These are phyloP conservation scores for Ctena decussata DNA, from an alignment of 2,888 invertebrate species.

Conservation along the genomic window DNA sequence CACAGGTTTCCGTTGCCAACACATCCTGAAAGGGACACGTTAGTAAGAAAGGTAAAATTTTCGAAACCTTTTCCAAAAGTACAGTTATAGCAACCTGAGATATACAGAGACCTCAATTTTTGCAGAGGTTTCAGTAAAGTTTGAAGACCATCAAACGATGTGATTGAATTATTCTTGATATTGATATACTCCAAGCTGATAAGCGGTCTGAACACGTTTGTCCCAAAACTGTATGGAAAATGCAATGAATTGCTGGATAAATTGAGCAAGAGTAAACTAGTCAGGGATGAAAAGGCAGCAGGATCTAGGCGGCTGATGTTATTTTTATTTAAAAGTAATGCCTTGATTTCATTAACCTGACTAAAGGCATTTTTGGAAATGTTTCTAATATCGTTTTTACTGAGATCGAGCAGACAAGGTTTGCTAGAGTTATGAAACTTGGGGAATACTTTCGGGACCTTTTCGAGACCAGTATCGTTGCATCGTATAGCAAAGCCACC, in stretches of 20 bases:
- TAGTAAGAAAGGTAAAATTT: slow-evolving; percentile 14
- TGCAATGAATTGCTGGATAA: background rate
- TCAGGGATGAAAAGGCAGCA: slow-evolving; percentile 14
- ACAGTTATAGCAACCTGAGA: slow-evolving; percentile 10
- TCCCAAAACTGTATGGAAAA: background rate
- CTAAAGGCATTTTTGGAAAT: slow-evolving; percentile 27
- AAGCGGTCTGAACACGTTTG: background rate
- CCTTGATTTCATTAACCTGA: slow-evolving; percentile 2
- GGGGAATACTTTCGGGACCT: background rate
- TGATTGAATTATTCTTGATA: background rate
- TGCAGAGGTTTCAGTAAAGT: background rate
- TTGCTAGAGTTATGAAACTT: background rate
- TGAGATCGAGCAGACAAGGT: background rate
- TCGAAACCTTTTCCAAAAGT: slow-evolving; percentile 23
- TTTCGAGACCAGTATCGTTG: background rate
- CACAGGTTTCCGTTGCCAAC: background rate
- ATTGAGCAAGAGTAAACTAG: background rate
- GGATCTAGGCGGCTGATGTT: slow-evolving; percentile 27
- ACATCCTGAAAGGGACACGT: slow-evolving; percentile 22
- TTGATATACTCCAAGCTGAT: background rate
- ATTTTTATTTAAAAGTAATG: slow-evolving; percentile 26
- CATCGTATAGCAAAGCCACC: background rate
- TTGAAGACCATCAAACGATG: background rate
- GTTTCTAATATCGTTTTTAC: background rate
- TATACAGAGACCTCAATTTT: background rate